Percentiles rank a stretch among this genome's conserved stretches.
These are phyloP conservation scores for Serranochromis macrocephalus DNA, from an alignment of 2,113 vertebrate species.

Conservation along the genomic window DNA sequence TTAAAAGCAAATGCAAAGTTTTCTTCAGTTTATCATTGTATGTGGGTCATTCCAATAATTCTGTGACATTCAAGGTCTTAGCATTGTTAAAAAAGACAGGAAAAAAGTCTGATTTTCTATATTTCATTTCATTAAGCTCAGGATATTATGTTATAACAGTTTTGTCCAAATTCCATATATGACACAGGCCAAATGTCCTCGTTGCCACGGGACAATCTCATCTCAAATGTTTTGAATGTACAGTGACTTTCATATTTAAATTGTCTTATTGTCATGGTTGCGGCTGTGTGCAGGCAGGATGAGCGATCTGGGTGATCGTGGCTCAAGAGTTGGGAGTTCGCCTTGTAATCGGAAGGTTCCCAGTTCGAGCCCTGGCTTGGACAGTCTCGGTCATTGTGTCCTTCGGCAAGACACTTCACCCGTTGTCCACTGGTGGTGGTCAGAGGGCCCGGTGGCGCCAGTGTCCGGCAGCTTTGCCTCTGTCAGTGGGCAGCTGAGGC, in stretches of 20 bases:
- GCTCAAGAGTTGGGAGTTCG: neutral
- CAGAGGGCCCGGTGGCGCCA: neutral
- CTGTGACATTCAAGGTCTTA: neutral
- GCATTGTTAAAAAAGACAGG: neutral
- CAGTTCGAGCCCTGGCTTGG: neutral
- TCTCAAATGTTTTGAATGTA: neutral
- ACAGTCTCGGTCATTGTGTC: neutral
- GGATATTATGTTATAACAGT: neutral
- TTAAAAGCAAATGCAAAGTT: neutral
- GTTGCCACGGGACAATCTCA: neutral
- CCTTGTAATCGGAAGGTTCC: neutral
- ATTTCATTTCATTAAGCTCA: neutral
- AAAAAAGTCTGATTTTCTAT: neutral
- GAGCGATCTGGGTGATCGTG: fast-evolving
- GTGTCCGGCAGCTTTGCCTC: neutral
- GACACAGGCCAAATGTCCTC: neutral
- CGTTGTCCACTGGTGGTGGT: neutral
- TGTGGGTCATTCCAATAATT: neutral
- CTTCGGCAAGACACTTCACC: neutral
- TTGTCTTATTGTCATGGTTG: neutral
- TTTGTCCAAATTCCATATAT: neutral
- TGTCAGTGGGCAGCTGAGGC: neutral
- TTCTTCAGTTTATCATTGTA: neutral
- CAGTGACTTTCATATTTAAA: neutral
- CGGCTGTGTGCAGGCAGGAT: neutral